A percentile compares a stretch with the other conserved stretches of the same genome.
phyloP scores from a whole-genome alignment of 92 coral and sea anemone species.

The Porites divaricata region DNA sequence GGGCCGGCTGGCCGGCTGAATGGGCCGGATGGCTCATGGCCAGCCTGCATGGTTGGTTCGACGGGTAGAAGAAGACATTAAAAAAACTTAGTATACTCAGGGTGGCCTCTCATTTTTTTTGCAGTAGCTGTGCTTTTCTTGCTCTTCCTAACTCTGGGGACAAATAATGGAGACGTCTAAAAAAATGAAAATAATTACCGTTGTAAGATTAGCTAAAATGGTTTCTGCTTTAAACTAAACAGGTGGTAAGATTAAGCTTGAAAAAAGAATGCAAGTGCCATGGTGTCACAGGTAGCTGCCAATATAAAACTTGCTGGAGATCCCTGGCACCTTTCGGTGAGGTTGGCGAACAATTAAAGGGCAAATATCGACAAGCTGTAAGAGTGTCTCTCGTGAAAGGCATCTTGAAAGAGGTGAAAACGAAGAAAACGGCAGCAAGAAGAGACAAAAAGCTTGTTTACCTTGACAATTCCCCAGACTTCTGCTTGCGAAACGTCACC shows the following conservation, averaged over 20 bases:
- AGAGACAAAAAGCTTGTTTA: conserved; percentile 64
- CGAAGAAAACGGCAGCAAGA: conserved; percentile 31
- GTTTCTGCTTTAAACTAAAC: background rate
- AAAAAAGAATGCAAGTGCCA: conserved; percentile 85
- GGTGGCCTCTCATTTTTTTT: too few relatives aligned
- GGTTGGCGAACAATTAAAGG: conserved; percentile 70
- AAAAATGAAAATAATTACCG: too few relatives aligned
- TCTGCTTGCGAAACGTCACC: conserved; percentile 67
- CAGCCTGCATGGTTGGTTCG: too few relatives aligned
- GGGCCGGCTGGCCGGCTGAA: too few relatives aligned
- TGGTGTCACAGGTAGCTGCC: conserved; percentile 78
- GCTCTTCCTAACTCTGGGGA: too few relatives aligned
- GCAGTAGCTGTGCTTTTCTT: too few relatives aligned
- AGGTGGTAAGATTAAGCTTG: conserved; percentile 73
- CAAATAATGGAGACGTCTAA: too few relatives aligned
- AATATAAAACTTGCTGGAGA: conserved; percentile 78
- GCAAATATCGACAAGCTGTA: conserved; percentile 71
- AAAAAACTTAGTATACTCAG: too few relatives aligned
- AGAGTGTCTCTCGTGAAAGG: conserved; percentile 54
- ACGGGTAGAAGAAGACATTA: too few relatives aligned
- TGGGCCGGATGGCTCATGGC: too few relatives aligned
- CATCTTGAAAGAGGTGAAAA: conserved; percentile 30
- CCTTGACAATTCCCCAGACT: conserved; percentile 81
- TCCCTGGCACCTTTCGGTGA: conserved; percentile 63
- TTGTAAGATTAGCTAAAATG: too few relatives aligned